Base-by-base conservation (phyloP, 2,113 vertebrate species). In the Anseranas semipalmata region DNA sequence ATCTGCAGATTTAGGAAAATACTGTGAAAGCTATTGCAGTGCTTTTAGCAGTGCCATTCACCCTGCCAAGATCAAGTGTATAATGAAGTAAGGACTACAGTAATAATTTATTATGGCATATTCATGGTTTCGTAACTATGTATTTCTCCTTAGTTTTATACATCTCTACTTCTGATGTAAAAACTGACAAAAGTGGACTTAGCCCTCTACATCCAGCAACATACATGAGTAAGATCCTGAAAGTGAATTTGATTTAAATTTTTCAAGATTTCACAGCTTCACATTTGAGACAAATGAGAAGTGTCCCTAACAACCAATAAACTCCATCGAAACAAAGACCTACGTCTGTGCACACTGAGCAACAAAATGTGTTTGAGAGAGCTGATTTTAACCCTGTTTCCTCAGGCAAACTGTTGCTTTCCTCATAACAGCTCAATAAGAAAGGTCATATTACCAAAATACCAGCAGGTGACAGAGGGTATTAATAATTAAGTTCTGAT, bases 391-490 rank as follows among this genome's bases (percentile, higher is more conserved):
- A 85, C 21, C 32, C 7, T 37, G 14, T 43, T 73, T 65, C 24
- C 60, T 56, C 46, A 50, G 70, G 39, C 55, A 78, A 74, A 59
- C 66, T 28, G 33, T 68, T 67, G 27, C 35, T 48, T 83, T 86
- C 53, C 35, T 75, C 41, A 28, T 46, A 53, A 37, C 81, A 79
- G 39, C 79, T 90, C 75, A 8, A 1, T 18, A 27, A 86, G 87
- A 56, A 70, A 74, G 35, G 45, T 73, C 37, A 45, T 22, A 1
- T 72, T 30, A 65, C 53, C 15, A 33, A 56, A 93, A 79, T 50
- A 37, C 25, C 0, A 0, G 28, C 62, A 52, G 63, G 43, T 62
- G 67, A 79, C 1, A 3, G 17, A 72, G 53, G 22, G 6, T 55
- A 55, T 83, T 84, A 80, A 55, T 63, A 72, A 46, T 30, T 35